Conservation (phyloP, 1,140 invertebrate genomes). For the Zaprionus capensis region DNA sequence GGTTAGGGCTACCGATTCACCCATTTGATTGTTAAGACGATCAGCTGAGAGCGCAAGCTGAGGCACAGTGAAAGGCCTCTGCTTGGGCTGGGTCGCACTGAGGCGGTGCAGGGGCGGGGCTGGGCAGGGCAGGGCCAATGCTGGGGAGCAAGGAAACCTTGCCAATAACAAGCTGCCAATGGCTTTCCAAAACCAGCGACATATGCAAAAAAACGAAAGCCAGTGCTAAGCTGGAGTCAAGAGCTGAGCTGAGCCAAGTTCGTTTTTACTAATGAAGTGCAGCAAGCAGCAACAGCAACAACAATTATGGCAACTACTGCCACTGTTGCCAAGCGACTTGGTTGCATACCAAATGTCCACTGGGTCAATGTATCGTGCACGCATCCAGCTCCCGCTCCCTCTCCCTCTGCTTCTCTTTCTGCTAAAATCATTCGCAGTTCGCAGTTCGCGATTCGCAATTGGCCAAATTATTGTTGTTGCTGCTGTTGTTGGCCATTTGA, state of each 20-base stretch:
- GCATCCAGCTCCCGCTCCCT: slow-evolving; percentile 35
- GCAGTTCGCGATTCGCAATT: slow-evolving; percentile 17
- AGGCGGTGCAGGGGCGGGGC: neutral
- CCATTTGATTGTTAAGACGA: slow-evolving; percentile 67
- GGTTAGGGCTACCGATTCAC: slow-evolving; percentile 46
- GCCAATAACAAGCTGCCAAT: slow-evolving; percentile 66
- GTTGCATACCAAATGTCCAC: slow-evolving; percentile 75
- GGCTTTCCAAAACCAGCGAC: slow-evolving; percentile 56
- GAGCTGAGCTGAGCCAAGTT: slow-evolving; percentile 32
- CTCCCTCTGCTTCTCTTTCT: slow-evolving; percentile 8
- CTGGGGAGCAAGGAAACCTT: slow-evolving; percentile 57
- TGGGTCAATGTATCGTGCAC: slow-evolving; percentile 75
- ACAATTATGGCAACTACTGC: slow-evolving; percentile 40
- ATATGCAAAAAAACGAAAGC: slow-evolving; percentile 62
- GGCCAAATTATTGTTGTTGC: neutral
- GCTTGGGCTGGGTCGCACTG: neutral
- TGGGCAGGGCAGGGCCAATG: neutral
- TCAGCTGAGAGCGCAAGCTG: neutral
- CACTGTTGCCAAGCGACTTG: slow-evolving; percentile 38
- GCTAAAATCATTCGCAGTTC: slow-evolving; percentile 57
- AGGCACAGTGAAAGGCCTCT: slow-evolving; percentile 63
- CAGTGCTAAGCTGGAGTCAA: slow-evolving; percentile 1
- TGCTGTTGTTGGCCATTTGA: slow-evolving; percentile 32
- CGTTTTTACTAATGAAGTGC: slow-evolving; percentile 62
- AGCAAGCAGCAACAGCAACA: slow-evolving; percentile 18